Conservation (phyloP, 2,113 vertebrate species). For the Ptychochromis oligacanthus region DNA sequence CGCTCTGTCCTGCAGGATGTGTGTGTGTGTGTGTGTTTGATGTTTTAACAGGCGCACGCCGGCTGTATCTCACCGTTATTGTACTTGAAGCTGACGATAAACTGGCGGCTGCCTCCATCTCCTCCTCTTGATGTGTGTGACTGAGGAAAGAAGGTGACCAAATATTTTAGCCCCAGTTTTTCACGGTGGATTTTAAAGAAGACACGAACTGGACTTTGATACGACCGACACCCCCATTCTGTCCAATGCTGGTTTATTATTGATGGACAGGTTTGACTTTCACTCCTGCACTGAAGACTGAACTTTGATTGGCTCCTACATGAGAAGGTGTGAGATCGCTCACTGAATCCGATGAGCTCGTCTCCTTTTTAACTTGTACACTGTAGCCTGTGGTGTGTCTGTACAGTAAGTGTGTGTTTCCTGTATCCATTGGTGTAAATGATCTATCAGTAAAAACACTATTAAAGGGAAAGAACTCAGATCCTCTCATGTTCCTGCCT, state of each 20-base stretch:
- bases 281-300: not conserved
- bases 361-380: not conserved
- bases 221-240: fast-evolving
- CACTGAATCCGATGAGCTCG: not conserved
- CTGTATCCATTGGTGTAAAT: slow-evolving; percentile 36
- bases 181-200: not conserved
- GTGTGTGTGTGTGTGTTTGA: no score
- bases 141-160: no score
- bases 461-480: slow-evolving; percentile 16
- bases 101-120: not conserved
- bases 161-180: not conserved
- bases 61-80: no score
- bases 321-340: not conserved
- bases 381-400: slow-evolving; percentile 31
- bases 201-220: not conserved
- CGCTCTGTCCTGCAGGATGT: no score
- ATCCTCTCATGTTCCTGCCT: not conserved
- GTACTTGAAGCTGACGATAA: not conserved
- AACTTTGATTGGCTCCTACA: not conserved
- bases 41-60: no score
- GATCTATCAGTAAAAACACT: slow-evolving; percentile 53
- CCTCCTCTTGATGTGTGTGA: not conserved
- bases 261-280: fast-evolving
- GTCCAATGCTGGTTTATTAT: not conserved
- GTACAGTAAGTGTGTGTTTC: slow-evolving; percentile 11